A percentile compares a stretch with the other conserved stretches of the same genome.
Evolutionary conservation across 2,113 vertebrate genomes (phyloP).

Genomic region (Cynopterus brachyotis): DNA sequence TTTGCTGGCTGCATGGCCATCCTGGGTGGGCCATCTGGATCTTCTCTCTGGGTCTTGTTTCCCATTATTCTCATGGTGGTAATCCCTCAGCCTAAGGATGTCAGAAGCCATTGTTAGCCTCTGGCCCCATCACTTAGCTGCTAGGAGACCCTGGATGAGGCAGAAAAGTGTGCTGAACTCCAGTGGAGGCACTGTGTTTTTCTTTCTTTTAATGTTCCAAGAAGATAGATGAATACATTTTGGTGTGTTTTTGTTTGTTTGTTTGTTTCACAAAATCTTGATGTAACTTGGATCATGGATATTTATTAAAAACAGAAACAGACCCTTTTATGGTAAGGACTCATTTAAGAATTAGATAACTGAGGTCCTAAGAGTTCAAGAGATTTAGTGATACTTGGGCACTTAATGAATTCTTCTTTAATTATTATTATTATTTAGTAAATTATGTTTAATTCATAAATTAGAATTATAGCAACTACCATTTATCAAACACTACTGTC

Average conservation of each 20-base stretch:
- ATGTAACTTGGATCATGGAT: background rate
- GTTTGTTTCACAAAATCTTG: background rate
- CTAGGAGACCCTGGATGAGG: background rate
- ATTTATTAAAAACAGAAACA: background rate
- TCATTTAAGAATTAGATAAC: background rate
- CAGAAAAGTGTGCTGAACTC: background rate
- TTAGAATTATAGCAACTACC: background rate
- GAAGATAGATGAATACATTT: background rate
- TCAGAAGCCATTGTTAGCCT: background rate
- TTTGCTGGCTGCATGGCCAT: too few relatives aligned
- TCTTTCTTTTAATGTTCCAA: background rate
- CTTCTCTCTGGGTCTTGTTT: background rate
- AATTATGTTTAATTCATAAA: background rate
- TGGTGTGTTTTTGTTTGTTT: background rate
- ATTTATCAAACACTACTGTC: background rate
- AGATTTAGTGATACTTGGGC: background rate
- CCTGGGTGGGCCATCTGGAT: background rate
- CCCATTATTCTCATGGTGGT: background rate
- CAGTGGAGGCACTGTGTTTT: rapidly evolving
- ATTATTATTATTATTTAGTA: background rate
- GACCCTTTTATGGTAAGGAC: background rate
- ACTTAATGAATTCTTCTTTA: background rate
- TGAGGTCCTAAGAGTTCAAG: background rate
- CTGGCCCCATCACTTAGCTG: too few relatives aligned
- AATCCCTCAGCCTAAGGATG: background rate